Base-by-base conservation (phyloP, 2,113 vertebrate genomes). In the Agapornis roseicollis region DNA sequence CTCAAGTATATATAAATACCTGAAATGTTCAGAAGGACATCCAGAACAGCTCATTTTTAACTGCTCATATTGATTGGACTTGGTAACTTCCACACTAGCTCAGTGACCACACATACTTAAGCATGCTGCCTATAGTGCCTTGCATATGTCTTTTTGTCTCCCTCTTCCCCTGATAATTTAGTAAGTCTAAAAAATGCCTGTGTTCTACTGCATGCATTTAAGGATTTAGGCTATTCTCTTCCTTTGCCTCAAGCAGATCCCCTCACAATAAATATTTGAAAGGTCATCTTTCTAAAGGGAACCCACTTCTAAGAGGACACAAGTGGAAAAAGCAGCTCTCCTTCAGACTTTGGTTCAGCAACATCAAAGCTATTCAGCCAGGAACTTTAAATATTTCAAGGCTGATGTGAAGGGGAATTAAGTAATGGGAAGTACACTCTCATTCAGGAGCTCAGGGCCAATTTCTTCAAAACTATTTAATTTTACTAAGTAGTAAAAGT, bases 61-160 rank as follows among this genome's bases (percentile, higher is more conserved):
- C 31, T 64, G 37, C 42, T 85, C 5, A 9, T 33, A 15, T 9
- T 8, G 49, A 27, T 3, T 71, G 33, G 20, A n/a, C 28, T 39
- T 70, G 29, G 1, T 50, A 76, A 74, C 11, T 65, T 65, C 41
- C 29, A 37, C 29, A 11, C 17, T 10, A 44, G 55, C 35, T 92
- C 0, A 0, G 15, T 15, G 11, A 68, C 10, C 42, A 29, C 0
- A 0, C 23, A 55, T 3, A 7, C 29, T 37, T 16, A 25, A 64
- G 49, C 18, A 55, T 46, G 7, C 23, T 87, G 44, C 78, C 37
- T 77, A 3, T 3, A 31, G n/a, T 4, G 9, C 55, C 37, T 78
- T 1, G 0, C 37, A 19, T 0, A 2, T 6, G 19, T 19, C 17
- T n/a, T 42, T 2, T 8, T 60, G 39, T 31, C 42, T 83, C 69